Conservation (phyloP, 2,888 invertebrate species). For the Rhingia campestris region DNA sequence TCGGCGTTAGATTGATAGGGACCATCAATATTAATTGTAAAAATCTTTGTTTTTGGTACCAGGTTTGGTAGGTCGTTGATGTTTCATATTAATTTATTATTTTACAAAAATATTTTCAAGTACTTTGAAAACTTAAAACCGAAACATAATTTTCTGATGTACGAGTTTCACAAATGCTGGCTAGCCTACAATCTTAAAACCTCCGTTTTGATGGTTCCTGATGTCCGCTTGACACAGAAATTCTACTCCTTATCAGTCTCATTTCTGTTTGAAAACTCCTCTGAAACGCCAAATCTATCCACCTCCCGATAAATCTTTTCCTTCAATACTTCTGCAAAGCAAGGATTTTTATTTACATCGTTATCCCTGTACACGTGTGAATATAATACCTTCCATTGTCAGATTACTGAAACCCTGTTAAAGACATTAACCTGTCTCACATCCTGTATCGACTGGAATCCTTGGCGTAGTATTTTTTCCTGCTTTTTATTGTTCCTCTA, state of each 20-base stretch:
- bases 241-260: background rate
- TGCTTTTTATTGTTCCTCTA: slow-evolving; percentile 64
- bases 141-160: too few relatives aligned
- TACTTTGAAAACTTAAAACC: too few relatives aligned
- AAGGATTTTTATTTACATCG: background rate
- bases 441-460: slow-evolving; percentile 47
- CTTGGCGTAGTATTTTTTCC: slow-evolving; percentile 17
- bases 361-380: background rate
- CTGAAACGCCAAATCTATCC: background rate
- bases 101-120: too few relatives aligned
- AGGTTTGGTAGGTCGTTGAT: too few relatives aligned
- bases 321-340: background rate
- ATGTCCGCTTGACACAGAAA: background rate
- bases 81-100: too few relatives aligned
- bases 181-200: too few relatives aligned
- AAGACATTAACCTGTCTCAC: slow-evolving; percentile 35
- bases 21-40: too few relatives aligned
- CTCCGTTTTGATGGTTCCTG: background rate
- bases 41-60: too few relatives aligned
- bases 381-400: background rate
- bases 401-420: background rate
- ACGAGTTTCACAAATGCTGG: too few relatives aligned
- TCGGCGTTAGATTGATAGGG: too few relatives aligned
- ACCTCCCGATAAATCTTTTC: background rate
- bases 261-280: background rate